phyloP scores from a whole-genome alignment of 2,113 vertebrate species.

The Diglossa brunneiventris region DNA sequence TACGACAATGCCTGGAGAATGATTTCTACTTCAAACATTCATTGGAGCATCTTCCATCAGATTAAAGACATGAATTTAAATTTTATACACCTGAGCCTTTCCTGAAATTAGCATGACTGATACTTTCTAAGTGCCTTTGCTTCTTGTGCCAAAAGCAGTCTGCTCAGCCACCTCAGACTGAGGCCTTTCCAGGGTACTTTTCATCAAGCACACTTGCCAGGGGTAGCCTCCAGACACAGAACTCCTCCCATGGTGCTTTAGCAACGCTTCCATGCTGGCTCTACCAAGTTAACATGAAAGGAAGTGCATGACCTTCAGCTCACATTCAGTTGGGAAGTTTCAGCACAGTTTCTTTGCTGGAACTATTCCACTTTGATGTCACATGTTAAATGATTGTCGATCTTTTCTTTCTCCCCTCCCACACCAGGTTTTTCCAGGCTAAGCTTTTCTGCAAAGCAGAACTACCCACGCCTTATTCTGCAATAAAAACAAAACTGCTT shows the following conservation, averaged over 20 bases:
- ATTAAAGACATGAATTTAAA: not conserved
- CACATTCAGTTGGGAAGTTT: not conserved
- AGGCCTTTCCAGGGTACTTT: not conserved
- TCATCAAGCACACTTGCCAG: not conserved
- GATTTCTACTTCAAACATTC: not conserved
- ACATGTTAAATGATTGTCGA: not conserved
- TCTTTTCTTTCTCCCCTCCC: slow-evolving; percentile 35
- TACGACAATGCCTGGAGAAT: not conserved
- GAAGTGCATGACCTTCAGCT: not conserved
- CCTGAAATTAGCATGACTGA: not conserved
- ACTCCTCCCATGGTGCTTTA: not conserved
- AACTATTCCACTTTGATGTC: not conserved
- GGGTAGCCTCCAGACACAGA: not conserved
- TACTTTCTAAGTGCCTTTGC: not conserved
- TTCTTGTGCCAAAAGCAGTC: not conserved
- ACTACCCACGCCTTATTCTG: slow-evolving; percentile 10
- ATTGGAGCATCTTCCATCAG: not conserved
- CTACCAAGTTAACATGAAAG: not conserved
- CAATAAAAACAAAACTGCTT: slow-evolving; percentile 28
- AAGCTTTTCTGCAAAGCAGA: slow-evolving; percentile 35
- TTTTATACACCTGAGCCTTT: not conserved
- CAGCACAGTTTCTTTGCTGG: not conserved
- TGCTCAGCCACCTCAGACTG: not conserved
- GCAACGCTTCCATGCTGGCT: not conserved
- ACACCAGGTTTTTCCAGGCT: slow-evolving; percentile 38